A percentile compares a stretch with the other conserved stretches of the same genome.
Evolutionary conservation across 2,888 invertebrate species (phyloP).

Genomic region (Chrysodeixis includens): DNA sequence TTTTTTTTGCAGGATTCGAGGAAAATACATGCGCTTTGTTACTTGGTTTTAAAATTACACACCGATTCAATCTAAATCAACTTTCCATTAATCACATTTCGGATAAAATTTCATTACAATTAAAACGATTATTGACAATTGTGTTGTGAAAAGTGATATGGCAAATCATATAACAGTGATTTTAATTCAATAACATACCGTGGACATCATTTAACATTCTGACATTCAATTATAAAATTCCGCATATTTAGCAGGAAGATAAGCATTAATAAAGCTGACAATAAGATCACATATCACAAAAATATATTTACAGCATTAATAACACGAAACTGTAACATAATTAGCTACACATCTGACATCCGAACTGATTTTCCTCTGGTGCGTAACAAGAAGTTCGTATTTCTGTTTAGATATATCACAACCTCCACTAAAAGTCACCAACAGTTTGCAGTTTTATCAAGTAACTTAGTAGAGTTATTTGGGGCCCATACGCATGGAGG

Average conservation of each 20-base stretch:
- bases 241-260: background rate
- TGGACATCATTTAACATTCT: background rate
- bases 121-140: background rate
- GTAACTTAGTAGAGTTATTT: constrained; percentile 18
- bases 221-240: background rate
- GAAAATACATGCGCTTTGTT: background rate
- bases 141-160: background rate
- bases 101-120: background rate
- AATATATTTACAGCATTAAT: no score
- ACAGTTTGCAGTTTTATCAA: constrained; percentile 25
- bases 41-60: background rate
- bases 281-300: background rate
- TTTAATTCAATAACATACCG: background rate
- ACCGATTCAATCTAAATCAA: background rate
- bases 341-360: background rate
- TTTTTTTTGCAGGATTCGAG: no score
- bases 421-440: background rate
- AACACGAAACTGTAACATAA: background rate
- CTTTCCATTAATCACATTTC: no score
- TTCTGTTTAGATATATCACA: background rate
- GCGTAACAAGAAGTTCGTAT: background rate
- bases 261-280: background rate
- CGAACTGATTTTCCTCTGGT: background rate
- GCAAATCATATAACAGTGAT: background rate
- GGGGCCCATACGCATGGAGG: constrained; percentile 28